These are phyloP conservation scores for Nephrocerus scutellatus DNA, from an alignment of 2,888 invertebrate genomes.

Conservation along the genomic window DNA sequence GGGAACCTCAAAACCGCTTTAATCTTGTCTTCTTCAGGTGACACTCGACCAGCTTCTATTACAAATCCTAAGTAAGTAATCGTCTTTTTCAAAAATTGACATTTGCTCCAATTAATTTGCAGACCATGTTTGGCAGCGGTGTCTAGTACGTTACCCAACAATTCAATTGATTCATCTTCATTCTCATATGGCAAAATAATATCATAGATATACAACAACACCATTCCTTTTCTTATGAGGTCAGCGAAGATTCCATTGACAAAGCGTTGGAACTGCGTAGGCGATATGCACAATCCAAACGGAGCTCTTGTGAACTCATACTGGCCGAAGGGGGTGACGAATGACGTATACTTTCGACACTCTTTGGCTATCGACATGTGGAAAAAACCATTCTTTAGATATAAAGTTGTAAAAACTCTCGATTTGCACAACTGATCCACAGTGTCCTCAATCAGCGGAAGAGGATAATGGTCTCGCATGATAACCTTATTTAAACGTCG, in stretches of 20 bases:
- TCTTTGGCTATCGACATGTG: not conserved
- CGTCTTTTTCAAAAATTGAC: conserved; percentile 1
- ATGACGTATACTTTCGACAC: conserved; percentile 1
- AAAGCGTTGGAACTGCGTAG: conserved; percentile 1
- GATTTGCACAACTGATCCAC: conserved; percentile 3
- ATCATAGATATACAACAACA: conserved; percentile 2
- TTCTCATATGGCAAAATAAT: conserved; percentile 2
- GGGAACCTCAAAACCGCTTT: too few species aligned
- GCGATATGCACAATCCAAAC: conserved; percentile 7
- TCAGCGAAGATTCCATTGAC: conserved; percentile 1
- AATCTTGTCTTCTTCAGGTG: too few species aligned
- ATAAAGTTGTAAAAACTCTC: not conserved
- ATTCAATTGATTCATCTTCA: not conserved
- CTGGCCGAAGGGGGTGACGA: not conserved
- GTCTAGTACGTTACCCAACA: not conserved
- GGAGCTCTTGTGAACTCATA: not conserved
- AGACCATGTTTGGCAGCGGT: conserved; percentile 1
- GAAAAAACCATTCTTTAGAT: conserved; percentile 3
- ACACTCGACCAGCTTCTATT: too few species aligned
- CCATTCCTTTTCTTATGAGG: not conserved
- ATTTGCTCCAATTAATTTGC: not conserved
- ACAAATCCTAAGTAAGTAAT: too few species aligned
- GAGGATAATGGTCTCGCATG: conserved; percentile 6
- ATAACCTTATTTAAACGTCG: conserved; percentile 4
- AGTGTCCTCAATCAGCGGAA: conserved; percentile 3